Conservation (phyloP, 1,140 invertebrate genomes). For the Heliconius eleuchia region DNA sequence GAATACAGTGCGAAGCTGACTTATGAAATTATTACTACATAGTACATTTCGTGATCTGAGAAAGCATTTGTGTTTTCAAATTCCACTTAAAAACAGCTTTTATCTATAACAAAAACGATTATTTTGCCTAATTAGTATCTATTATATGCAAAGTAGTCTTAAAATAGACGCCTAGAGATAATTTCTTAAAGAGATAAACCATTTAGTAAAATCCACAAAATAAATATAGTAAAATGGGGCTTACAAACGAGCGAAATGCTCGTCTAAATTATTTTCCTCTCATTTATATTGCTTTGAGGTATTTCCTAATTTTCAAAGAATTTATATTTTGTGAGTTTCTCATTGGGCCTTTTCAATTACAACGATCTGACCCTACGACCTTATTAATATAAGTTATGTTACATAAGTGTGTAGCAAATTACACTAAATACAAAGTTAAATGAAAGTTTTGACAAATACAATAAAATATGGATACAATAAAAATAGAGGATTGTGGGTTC, state of each 20-base stretch:
- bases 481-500: no score
- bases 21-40: no score
- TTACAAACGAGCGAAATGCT: slow-evolving; percentile 20
- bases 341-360: slow-evolving; percentile 30
- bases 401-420: background rate
- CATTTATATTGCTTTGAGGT: slow-evolving; percentile 26
- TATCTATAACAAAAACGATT: no score
- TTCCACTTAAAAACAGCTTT: no score
- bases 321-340: slow-evolving; percentile 23
- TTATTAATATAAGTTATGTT: background rate
- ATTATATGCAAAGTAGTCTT: background rate
- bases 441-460: background rate
- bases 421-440: background rate
- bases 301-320: slow-evolving; percentile 30
- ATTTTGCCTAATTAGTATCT: no score
- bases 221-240: slow-evolving; percentile 14
- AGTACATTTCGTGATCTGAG: no score
- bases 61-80: background rate
- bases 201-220: slow-evolving; percentile 26
- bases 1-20: no score
- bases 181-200: background rate
- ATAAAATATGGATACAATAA: background rate
- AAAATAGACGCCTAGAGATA: background rate
- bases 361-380: slow-evolving; percentile 6
- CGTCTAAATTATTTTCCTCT: slow-evolving; percentile 25